These are phyloP conservation scores for Orthonevra nobilis DNA, from an alignment of 2,888 invertebrate genomes.

Conservation along the genomic window DNA sequence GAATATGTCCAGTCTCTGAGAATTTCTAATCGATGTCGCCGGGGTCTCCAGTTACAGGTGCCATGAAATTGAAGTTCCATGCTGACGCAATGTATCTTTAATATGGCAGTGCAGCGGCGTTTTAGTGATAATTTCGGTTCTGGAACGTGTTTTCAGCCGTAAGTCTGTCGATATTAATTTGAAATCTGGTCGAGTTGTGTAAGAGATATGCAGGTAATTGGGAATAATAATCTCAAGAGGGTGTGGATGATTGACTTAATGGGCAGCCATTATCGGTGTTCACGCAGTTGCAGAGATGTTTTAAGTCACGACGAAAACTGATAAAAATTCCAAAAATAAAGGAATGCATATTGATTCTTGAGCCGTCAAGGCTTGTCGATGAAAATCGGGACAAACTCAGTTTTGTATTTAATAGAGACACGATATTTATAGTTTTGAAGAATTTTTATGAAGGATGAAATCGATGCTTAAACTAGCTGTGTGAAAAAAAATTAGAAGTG, in stretches of 20 bases:
- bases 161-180: constrained; percentile 43
- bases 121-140: not conserved
- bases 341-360: too few species aligned
- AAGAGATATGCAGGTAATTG: constrained; percentile 31
- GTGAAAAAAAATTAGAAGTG: too few species aligned
- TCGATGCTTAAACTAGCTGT: too few species aligned
- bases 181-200: not conserved
- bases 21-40: not conserved
- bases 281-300: not conserved
- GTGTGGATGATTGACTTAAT: constrained; percentile 44
- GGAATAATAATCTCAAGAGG: constrained; percentile 20
- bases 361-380: too few species aligned
- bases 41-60: constrained; percentile 48
- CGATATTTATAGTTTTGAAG: too few species aligned
- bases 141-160: not conserved
- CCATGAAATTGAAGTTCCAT: constrained; percentile 26
- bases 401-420: too few species aligned
- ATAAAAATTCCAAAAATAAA: too few species aligned
- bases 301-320: too few species aligned
- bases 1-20: not conserved
- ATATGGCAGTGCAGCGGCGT: not conserved
- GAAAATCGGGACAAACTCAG: too few species aligned
- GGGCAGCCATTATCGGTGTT: constrained; percentile 14
- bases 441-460: too few species aligned
- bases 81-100: constrained; percentile 11